Conservation (phyloP, 2,888 invertebrate genomes). For the Euproctis similis region DNA sequence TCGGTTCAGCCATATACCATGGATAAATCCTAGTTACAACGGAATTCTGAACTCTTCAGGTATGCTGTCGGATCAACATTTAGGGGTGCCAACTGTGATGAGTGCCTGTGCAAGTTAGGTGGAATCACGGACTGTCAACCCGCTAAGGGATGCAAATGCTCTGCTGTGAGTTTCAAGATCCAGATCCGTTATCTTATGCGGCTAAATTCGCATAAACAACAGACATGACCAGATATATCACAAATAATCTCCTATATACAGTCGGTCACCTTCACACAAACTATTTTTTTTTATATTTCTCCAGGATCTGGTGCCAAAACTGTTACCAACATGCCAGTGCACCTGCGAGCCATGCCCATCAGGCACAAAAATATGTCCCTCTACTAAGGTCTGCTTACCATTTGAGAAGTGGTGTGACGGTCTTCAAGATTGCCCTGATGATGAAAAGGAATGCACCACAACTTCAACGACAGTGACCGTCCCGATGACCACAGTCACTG, state of each 20-base stretch:
- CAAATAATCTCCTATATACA: no score
- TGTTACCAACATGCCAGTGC: constrained; percentile 81
- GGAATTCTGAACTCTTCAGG: constrained; percentile 61
- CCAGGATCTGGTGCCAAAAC: constrained; percentile 74
- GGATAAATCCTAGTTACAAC: no score
- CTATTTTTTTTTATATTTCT: no score
- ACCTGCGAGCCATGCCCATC: constrained; percentile 82
- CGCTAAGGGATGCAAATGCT: constrained; percentile 81
- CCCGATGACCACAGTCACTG: constrained; percentile 27
- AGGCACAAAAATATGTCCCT: constrained; percentile 81
- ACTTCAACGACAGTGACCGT: constrained; percentile 29
- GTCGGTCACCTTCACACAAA: no score
- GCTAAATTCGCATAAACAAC: no score
- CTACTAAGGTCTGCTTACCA: constrained; percentile 83
- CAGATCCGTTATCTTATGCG: no score
- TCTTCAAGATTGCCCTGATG: constrained; percentile 87
- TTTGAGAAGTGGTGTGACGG: constrained; percentile 87
- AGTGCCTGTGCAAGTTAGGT: constrained; percentile 86
- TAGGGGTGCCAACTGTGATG: constrained; percentile 83
- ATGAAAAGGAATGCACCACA: constrained; percentile 80
- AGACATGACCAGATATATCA: no score
- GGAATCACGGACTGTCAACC: constrained; percentile 82
- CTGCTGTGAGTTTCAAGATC: constrained; percentile 11
- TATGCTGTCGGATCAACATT: constrained; percentile 83
- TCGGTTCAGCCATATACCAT: no score